A percentile compares a stretch with the other conserved stretches of the same genome.
phyloP scores from a whole-genome alignment of 2,113 vertebrate species.

The Megalops atlanticus region DNA sequence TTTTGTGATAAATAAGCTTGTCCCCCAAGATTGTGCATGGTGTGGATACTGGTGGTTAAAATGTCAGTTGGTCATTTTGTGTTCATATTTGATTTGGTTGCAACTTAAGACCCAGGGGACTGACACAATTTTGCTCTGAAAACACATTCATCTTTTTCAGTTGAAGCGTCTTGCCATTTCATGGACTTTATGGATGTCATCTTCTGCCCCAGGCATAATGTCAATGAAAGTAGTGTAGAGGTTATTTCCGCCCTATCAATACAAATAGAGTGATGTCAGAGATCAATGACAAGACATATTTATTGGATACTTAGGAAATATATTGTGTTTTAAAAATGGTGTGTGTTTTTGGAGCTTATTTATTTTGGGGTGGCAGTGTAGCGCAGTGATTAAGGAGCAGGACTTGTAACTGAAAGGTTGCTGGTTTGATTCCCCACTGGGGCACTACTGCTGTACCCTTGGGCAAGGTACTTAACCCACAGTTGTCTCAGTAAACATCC shows the following conservation, averaged over 20 bases:
- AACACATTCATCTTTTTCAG: background rate
- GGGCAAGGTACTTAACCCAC: too few species aligned
- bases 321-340: too few species aligned
- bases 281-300: background rate
- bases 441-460: too few species aligned
- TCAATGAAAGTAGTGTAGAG: background rate
- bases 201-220: conserved; percentile 2
- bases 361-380: too few species aligned
- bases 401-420: too few species aligned
- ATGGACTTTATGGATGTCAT: background rate
- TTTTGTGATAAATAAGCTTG: too few species aligned
- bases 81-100: background rate
- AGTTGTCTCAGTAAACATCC: too few species aligned
- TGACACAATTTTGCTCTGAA: background rate
- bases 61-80: background rate
- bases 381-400: too few species aligned
- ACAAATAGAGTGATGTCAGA: background rate
- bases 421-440: too few species aligned
- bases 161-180: background rate
- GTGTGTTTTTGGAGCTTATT: too few species aligned
- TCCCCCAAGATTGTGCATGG: too few species aligned
- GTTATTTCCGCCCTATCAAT: background rate
- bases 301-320: background rate
- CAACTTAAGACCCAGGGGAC: background rate
- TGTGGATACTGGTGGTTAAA: background rate